Percentiles rank a stretch among this genome's conserved stretches.
These are phyloP conservation scores for Trichogramma evanescens DNA, from an alignment of 2,888 invertebrate species.

Conservation along the genomic window DNA sequence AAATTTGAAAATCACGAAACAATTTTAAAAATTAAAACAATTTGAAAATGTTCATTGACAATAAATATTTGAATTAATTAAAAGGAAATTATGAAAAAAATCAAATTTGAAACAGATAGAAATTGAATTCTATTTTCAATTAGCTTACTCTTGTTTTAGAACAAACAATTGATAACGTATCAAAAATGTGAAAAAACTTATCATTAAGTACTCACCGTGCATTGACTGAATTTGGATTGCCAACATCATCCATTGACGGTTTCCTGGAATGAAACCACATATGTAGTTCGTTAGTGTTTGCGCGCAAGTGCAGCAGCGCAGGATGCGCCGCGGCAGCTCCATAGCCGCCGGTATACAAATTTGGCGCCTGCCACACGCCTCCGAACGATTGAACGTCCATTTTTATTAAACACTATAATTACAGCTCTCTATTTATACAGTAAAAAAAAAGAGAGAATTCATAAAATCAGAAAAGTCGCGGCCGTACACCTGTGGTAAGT, in stretches of 20 bases:
- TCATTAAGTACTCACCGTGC: conserved; percentile 66
- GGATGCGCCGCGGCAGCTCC: conserved; percentile 30
- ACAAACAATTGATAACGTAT: neutral
- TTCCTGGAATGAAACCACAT: conserved; percentile 65
- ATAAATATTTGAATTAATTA: too few species aligned
- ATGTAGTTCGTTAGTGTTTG: conserved; percentile 46
- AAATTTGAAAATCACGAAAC: too few species aligned
- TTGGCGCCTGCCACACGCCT: conserved; percentile 42
- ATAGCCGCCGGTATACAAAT: conserved; percentile 31
- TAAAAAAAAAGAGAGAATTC: too few species aligned
- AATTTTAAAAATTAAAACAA: too few species aligned
- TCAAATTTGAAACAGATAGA: too few species aligned
- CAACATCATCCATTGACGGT: conserved; percentile 79
- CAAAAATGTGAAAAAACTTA: neutral
- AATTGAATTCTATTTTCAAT: too few species aligned
- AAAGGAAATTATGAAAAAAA: too few species aligned
- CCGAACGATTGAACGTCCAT: conserved; percentile 36
- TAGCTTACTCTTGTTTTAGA: too few species aligned
- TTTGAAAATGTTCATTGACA: too few species aligned
- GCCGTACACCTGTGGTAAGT: too few species aligned
- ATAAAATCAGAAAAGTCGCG: too few species aligned
- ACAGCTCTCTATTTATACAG: too few species aligned
- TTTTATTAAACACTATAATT: neutral
- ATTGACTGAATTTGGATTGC: conserved; percentile 77
- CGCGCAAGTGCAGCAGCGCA: conserved; percentile 40